These are phyloP conservation scores for Napeogenes sylphis DNA, from an alignment of 2,888 invertebrate genomes.

Conservation along the genomic window DNA sequence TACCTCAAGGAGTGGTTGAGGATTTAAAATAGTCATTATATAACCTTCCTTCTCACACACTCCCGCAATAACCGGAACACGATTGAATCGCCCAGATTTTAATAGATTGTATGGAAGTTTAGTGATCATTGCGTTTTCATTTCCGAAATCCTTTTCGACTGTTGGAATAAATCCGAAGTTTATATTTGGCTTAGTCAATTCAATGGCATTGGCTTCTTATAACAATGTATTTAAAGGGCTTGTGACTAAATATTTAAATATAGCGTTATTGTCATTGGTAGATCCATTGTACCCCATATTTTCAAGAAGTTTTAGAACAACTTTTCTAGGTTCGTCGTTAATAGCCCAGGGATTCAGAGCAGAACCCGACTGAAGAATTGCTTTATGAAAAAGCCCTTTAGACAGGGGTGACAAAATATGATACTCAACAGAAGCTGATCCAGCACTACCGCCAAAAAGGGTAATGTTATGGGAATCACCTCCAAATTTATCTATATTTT, in stretches of 20 bases:
- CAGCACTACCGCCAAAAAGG: conserved; percentile 52
- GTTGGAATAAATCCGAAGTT: conserved; percentile 50
- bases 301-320: too few relatives aligned
- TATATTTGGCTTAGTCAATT: too few relatives aligned
- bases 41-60: conserved; percentile 69
- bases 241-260: too few relatives aligned
- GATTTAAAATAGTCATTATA: conserved; percentile 42
- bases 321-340: too few relatives aligned
- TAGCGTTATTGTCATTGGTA: too few relatives aligned
- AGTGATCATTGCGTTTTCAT: conserved; percentile 42
- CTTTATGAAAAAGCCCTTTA: conserved; percentile 53
- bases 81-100: conserved; percentile 49
- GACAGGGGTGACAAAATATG: conserved; percentile 45
- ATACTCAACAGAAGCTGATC: conserved; percentile 50
- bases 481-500: conserved; percentile 49
- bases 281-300: too few relatives aligned
- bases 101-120: conserved; percentile 56
- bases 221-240: too few relatives aligned
- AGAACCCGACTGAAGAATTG: conserved; percentile 54
- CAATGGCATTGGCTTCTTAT: too few relatives aligned
- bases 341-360: conserved; percentile 46
- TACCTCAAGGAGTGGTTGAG: conserved; percentile 36
- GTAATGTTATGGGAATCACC: conserved; percentile 54
- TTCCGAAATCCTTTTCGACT: conserved; percentile 46
- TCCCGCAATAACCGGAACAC: conserved; percentile 68